Percentiles rank a stretch among this genome's conserved stretches.
Evolutionary conservation across 2,888 invertebrate genomes (phyloP).

Genomic region (Oligia latruncula): DNA sequence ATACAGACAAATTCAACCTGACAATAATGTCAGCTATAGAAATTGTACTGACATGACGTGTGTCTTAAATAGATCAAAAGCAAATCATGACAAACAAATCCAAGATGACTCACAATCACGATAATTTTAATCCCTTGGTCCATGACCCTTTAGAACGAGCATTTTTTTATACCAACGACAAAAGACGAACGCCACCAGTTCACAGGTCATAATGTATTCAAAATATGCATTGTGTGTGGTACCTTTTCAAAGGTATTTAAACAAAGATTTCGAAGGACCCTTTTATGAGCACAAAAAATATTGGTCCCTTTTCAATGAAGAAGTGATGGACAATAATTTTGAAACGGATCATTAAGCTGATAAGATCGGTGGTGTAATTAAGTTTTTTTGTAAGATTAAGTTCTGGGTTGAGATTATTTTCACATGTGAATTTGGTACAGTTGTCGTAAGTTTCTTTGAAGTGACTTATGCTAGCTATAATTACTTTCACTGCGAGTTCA

Average conservation of each 20-base stretch:
- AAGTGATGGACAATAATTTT: slow-evolving; percentile 81
- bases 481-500: no score
- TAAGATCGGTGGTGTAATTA: slow-evolving; percentile 79
- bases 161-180: slow-evolving; percentile 66
- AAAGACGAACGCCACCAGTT: slow-evolving; percentile 71
- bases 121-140: slow-evolving; percentile 78
- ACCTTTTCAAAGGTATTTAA: slow-evolving; percentile 77
- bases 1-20: slow-evolving; percentile 43
- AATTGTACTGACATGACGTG: slow-evolving; percentile 70
- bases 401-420: slow-evolving; percentile 55
- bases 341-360: slow-evolving; percentile 86
- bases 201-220: slow-evolving; percentile 86
- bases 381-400: slow-evolving; percentile 64
- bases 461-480: background rate
- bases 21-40: slow-evolving; percentile 65
- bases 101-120: slow-evolving; percentile 77
- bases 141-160: slow-evolving; percentile 70
- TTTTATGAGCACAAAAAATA: slow-evolving; percentile 76
- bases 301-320: slow-evolving; percentile 75
- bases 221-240: slow-evolving; percentile 87
- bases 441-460: background rate
- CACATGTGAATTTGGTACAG: slow-evolving; percentile 56
- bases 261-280: slow-evolving; percentile 83
- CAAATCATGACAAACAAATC: slow-evolving; percentile 70
- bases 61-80: slow-evolving; percentile 68